Evolutionary conservation across 2,797 vertebrate genomes (phyloP), one percentile per base, ranked within the genome.

Genomic region (Falco concolor): DNA sequence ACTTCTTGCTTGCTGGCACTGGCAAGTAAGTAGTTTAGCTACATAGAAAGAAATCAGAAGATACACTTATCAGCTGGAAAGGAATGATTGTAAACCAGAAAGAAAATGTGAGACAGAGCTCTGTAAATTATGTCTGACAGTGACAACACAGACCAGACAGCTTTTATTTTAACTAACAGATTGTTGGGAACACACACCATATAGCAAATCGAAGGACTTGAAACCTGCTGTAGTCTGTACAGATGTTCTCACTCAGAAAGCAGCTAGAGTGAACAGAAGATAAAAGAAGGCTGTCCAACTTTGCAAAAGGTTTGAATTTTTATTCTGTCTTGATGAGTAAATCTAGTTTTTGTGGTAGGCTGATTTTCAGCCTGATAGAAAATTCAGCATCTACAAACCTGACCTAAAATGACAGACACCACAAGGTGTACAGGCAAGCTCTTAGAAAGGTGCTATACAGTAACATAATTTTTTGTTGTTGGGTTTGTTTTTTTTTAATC

Each of bases 201-300:
- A 3, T 42, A 83, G 79, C 87, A 80, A 74, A 93, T 64, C 54
- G 81, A 85, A 75, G 87, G 68, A 73, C 89, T 89, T 60, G 42
- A 82, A 95, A 75, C 57, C 54, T 72, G 72, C 72, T 68, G 6
- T 36, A 40, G 72, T 79, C 93, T 93, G 57, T 82, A 67, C 78
- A 85, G 82, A 90, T 89, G 84, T 87, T 95, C 89, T 93, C 81
- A n/a, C 86, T 96, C 75, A 87, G 83, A 89, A 87, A 88, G 81
- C 80, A 92, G 90, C 79, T 53, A 69, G 75, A 91, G 52, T 80
- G 68, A 90, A 38, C 60, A 75, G 69, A 56, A 91, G 49, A 87
- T 87, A 57, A 76, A 84, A 80, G 56, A 23, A n/a, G 6, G 47
- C 68, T 68, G 49, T 65, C 68, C 61, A 70, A 59, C 73, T 91